A percentile compares a stretch with the other conserved stretches of the same genome.
These are phyloP conservation scores for Phacellophora camtschatica DNA, from an alignment of 30 jellyfish, hydroid and myxozoan species.

Conservation along the genomic window DNA sequence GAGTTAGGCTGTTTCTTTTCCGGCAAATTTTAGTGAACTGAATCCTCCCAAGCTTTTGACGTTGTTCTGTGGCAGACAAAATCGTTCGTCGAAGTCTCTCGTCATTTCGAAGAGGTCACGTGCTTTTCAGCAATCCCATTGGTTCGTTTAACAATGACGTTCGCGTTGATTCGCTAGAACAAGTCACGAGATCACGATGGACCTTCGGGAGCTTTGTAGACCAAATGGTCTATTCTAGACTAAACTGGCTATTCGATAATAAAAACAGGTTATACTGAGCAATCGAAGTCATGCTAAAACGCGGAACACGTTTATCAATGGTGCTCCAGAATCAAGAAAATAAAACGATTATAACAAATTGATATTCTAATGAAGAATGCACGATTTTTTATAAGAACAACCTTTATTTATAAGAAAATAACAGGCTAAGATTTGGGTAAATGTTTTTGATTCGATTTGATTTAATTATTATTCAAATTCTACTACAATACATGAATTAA, in stretches of 20 bases:
- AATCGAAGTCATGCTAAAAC: not conserved
- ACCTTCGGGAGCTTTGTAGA: conserved; percentile 30
- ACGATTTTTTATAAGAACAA: too few species aligned
- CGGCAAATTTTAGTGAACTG: not conserved
- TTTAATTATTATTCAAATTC: too few species aligned
- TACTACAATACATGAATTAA: too few species aligned
- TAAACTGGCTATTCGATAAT: conserved; percentile 43
- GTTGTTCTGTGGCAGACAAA: not conserved
- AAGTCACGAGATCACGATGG: conserved; percentile 31
- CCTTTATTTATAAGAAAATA: too few species aligned
- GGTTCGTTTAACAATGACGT: not conserved
- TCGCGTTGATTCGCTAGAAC: not conserved
- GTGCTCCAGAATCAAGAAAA: not conserved
- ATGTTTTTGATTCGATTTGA: too few species aligned
- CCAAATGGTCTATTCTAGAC: conserved; percentile 54
- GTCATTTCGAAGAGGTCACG: conserved; percentile 6
- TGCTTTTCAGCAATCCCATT: not conserved
- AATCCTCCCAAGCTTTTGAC: not conserved
- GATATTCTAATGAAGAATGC: too few species aligned
- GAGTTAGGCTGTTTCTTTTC: not conserved
- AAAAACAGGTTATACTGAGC: conserved; percentile 1
- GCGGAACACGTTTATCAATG: not conserved
- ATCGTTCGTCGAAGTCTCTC: not conserved
- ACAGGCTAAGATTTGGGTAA: too few species aligned
- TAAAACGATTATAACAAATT: too few species aligned